phyloP scores from a whole-genome alignment of 2,888 invertebrate genomes.

The Keiferia lycopersicella region DNA sequence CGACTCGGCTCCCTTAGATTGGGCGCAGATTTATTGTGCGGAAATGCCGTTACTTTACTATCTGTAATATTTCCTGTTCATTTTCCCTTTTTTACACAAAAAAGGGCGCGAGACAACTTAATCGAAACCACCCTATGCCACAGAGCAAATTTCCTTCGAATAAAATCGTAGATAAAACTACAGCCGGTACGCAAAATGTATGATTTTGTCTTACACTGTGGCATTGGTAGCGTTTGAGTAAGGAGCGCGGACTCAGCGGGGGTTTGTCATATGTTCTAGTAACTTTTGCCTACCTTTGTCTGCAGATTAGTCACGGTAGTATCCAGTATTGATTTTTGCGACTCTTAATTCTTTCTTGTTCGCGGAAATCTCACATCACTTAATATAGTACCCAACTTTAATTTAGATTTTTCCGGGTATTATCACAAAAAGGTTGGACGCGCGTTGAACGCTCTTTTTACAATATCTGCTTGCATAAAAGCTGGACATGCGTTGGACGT shows the following conservation, averaged over 20 bases:
- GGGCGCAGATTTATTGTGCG: constrained; percentile 80
- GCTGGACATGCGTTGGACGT: too few relatives aligned
- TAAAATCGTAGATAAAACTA: neutral
- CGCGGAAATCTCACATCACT: too few relatives aligned
- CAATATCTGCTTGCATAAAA: too few relatives aligned
- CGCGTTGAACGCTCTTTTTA: too few relatives aligned
- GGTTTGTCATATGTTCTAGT: constrained; percentile 37
- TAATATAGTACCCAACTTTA: too few relatives aligned
- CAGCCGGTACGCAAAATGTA: neutral
- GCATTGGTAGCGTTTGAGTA: constrained; percentile 23
- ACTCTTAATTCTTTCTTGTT: neutral
- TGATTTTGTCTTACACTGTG: constrained; percentile 7
- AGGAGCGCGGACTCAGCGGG: constrained; percentile 35
- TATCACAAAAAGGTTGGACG: too few relatives aligned
- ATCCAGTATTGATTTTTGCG: neutral
- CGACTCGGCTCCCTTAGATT: constrained; percentile 77
- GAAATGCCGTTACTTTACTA: constrained; percentile 79
- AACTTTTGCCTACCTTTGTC: constrained; percentile 32
- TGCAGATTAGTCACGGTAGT: constrained; percentile 21
- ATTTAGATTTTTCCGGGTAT: too few relatives aligned
- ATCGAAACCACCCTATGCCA: constrained; percentile 55
- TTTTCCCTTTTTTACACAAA: constrained; percentile 79
- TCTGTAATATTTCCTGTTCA: constrained; percentile 80
- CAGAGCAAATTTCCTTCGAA: constrained; percentile 27
- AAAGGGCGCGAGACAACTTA: constrained; percentile 80